A percentile compares a stretch with the other conserved stretches of the same genome.
These are phyloP conservation scores for Ageneiosus marmoratus DNA, from an alignment of 2,113 vertebrate genomes.

Conservation along the genomic window DNA sequence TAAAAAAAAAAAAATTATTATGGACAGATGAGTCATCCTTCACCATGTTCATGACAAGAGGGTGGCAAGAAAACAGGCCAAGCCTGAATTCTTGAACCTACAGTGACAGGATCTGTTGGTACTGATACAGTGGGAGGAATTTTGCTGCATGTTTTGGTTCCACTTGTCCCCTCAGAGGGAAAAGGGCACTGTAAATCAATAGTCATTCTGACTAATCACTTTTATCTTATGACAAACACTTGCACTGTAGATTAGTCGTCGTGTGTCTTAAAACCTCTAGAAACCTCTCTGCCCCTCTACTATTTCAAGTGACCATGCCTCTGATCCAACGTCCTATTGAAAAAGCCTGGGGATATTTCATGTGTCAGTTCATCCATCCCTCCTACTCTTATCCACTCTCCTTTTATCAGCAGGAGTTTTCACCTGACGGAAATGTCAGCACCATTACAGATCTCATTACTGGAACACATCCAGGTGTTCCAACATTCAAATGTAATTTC, in stretches of 20 bases:
- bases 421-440: conserved; percentile 55
- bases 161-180: neutral
- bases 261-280: neutral
- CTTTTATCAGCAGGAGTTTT: conserved; percentile 19
- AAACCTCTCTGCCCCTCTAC: neutral
- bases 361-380: neutral
- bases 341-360: neutral
- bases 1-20: neutral
- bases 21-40: conserved; percentile 5
- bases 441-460: conserved; percentile 49
- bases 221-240: neutral
- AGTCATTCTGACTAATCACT: neutral
- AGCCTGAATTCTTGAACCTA: neutral
- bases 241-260: too few species aligned
- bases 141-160: neutral
- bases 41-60: neutral
- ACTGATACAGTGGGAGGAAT: neutral
- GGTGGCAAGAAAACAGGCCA: neutral
- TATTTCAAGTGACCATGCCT: neutral
- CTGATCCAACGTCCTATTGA: neutral
- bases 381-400: neutral
- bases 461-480: conserved; percentile 47
- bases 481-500: conserved; percentile 43
- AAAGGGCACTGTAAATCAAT: neutral
- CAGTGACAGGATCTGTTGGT: neutral